A percentile compares a stretch with the other conserved stretches of the same genome.
Conservation (phyloP, 2,888 invertebrate species). For the Lissocephala sabroskyi region DNA sequence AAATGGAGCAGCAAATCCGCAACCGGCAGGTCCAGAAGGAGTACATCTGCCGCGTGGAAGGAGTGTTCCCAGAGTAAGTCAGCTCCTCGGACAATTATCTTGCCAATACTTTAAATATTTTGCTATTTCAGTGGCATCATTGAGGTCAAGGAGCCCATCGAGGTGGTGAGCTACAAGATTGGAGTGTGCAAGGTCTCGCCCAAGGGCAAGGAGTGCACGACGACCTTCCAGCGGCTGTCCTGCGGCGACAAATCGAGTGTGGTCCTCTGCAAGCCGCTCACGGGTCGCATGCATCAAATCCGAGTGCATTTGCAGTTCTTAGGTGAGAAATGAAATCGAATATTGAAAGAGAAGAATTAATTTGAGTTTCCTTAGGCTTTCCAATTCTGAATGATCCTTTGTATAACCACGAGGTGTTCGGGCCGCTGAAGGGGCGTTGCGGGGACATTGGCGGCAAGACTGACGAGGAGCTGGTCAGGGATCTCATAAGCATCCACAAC, state of each 20-base stretch:
- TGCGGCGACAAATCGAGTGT: conserved; percentile 91
- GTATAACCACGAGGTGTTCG: conserved; percentile 96
- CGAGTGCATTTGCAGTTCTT: conserved; percentile 97
- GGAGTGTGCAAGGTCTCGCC: conserved; percentile 94
- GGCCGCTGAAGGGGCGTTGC: conserved; percentile 90
- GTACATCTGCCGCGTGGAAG: conserved; percentile 95
- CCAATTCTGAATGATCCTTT: conserved; percentile 97
- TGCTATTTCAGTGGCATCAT: conserved; percentile 78
- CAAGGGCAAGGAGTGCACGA: conserved; percentile 93
- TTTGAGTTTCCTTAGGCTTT: conserved; percentile 77
- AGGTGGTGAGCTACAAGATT: conserved; percentile 93
- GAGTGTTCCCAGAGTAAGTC: conserved; percentile 90
- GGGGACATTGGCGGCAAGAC: conserved; percentile 90
- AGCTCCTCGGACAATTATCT: background rate
- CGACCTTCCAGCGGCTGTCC: conserved; percentile 89
- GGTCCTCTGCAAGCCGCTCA: conserved; percentile 93
- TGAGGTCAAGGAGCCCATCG: conserved; percentile 91
- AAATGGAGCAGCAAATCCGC: conserved; percentile 95
- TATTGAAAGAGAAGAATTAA: too few relatives aligned
- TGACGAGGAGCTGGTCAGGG: conserved; percentile 88
- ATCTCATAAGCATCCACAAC: conserved; percentile 91
- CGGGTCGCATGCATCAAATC: conserved; percentile 98
- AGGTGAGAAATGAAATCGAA: conserved; percentile 76
- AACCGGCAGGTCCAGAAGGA: conserved; percentile 93
- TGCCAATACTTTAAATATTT: background rate